A percentile compares a stretch with the other conserved stretches of the same genome.
phyloP scores from a whole-genome alignment of 2,797 vertebrate species.

The Poecilia wingei region DNA sequence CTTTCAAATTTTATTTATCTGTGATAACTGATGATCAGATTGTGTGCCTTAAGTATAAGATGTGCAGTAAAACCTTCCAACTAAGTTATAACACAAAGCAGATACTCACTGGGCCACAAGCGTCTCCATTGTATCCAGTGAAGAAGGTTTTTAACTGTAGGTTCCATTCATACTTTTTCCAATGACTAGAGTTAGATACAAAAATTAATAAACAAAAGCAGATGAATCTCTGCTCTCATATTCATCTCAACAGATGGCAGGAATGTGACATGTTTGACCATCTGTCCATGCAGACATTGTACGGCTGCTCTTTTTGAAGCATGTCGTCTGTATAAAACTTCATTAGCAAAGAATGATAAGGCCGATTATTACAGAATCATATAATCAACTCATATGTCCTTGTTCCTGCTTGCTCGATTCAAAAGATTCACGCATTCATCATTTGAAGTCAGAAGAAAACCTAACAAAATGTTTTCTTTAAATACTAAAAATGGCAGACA shows the following conservation, averaged over 20 bases:
- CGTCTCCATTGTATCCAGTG: not conserved
- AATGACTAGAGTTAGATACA: not conserved
- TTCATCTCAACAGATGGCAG: conserved; percentile 58
- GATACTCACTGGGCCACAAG: not conserved
- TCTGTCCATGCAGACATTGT: conserved; percentile 36
- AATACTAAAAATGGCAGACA: not conserved
- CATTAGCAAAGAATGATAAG: conserved; percentile 39
- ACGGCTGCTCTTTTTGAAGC: conserved; percentile 34
- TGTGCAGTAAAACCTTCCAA: not conserved
- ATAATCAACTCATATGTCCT: conserved; percentile 16
- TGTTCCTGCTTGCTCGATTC: conserved; percentile 3
- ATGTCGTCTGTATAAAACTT: conserved; percentile 33
- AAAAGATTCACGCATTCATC: not conserved
- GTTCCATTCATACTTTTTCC: not conserved
- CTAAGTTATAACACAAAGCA: not conserved
- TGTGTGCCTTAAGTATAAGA: not conserved
- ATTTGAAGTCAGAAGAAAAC: not conserved
- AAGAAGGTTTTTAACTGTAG: not conserved
- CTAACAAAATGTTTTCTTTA: not conserved
- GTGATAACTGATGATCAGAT: not conserved
- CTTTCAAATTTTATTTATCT: not conserved
- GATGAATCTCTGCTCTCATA: conserved; percentile 13
- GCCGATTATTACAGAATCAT: not conserved
- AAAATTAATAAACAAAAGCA: conserved; percentile 1
- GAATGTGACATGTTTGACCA: conserved; percentile 48